Percentiles rank a stretch among this genome's conserved stretches.
These are phyloP conservation scores for Aphaenogaster ashmeadi DNA, from an alignment of 1,140 invertebrate genomes.

Conservation along the genomic window DNA sequence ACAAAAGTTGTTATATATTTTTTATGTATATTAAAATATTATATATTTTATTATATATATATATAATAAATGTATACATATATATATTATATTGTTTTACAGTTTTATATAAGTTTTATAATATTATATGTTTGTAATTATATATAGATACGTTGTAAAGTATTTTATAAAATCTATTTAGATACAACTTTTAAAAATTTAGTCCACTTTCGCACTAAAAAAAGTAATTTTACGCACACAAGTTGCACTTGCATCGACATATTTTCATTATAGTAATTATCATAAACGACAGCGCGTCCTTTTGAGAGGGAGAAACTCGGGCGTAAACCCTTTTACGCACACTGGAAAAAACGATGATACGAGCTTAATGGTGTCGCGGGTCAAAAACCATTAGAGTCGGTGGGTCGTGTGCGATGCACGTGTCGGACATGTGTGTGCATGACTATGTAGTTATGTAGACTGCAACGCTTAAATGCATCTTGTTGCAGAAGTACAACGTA, in stretches of 20 bases:
- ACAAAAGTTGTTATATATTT: neutral
- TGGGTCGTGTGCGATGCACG: slow-evolving; percentile 46
- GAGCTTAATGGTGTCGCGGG: slow-evolving; percentile 56
- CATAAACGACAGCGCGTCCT: slow-evolving; percentile 57
- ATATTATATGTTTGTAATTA: neutral
- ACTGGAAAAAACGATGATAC: slow-evolving; percentile 43
- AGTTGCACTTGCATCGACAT: slow-evolving; percentile 13
- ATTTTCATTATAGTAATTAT: slow-evolving; percentile 27
- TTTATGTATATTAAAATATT: no score
- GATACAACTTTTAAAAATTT: neutral
- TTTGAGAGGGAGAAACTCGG: slow-evolving; percentile 34
- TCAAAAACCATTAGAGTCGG: slow-evolving; percentile 58
- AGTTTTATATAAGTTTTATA: neutral
- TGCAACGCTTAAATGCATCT: slow-evolving; percentile 45
- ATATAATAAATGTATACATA: no score
- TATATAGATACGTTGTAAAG: neutral
- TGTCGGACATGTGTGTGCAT: slow-evolving; percentile 53
- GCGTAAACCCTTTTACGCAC: slow-evolving; percentile 31
- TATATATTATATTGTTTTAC: neutral
- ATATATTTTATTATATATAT: no score
- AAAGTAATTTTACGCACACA: neutral
- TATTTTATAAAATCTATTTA: neutral
- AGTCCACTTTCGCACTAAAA: neutral
- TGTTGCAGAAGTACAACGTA: slow-evolving; percentile 20
- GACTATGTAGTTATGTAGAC: slow-evolving; percentile 12